Evolutionary conservation across 2,888 invertebrate species (phyloP), one percentile per base, ranked within the genome.

Genomic region (Brachyptera risi): DNA sequence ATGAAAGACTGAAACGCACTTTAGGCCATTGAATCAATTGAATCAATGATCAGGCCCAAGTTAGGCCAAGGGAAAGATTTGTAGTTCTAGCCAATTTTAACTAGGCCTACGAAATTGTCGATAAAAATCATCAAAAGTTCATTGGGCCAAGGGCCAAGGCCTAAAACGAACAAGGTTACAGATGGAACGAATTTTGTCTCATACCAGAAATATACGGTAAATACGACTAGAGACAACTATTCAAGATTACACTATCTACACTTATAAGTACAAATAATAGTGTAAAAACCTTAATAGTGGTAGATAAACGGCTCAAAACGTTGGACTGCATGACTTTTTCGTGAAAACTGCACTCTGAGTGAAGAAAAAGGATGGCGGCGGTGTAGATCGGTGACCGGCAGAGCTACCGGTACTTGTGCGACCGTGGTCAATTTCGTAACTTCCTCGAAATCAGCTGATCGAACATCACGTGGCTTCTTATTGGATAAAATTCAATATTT

Each of bases 201-300:
- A 2, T 27, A 57, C 13, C 9, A 11, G 7, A 23, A 51, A 51
- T 23, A 51, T 1, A 9, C n/a, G n/a, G n/a, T n/a, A n/a, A n/a
- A n/a, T n/a, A n/a, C n/a, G n/a, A n/a, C n/a, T 5, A 56, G 40
- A 21, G 13, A 7, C 19, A 38, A n/a, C 38, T n/a, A n/a, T n/a
- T n/a, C n/a, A n/a, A n/a, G n/a, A n/a, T n/a, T 42, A 21, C 15
- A 1, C 42, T 42, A 13, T 2, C n/a, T 3, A 42, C 19, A 15
- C 21, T 17, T 42, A 19, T 42, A 38, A 17, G 2, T 5, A 21
- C 5, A 31, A 17, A 5, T 15, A 40, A 40, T 42, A 11, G n/a
- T n/a, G n/a, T n/a, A n/a, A n/a, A n/a, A 13, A 65, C 67, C 66
- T 66, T 67, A 44, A 67, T 24, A 31, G 63, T 51, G n/a, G 56